phyloP scores from a whole-genome alignment of 2,888 invertebrate genomes.

The Morinoia aosen region DNA sequence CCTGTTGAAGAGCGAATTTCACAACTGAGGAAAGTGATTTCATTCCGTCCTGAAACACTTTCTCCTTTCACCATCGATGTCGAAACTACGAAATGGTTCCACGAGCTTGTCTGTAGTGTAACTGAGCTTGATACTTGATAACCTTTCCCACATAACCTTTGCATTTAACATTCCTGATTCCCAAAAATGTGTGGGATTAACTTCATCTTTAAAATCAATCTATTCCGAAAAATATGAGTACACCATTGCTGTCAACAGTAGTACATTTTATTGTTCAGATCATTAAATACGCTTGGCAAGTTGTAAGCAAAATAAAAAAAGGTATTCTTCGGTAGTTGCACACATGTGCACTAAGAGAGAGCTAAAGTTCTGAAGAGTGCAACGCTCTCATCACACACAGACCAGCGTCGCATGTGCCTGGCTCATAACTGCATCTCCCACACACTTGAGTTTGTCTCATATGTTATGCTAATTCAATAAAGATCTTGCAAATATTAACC shows the following conservation, averaged over 20 bases:
- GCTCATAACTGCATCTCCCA: too few relatives aligned
- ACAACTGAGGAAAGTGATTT: neutral
- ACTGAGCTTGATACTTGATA: neutral
- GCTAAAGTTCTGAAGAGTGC: too few relatives aligned
- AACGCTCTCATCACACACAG: too few relatives aligned
- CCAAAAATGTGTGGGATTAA: neutral
- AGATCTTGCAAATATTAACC: too few relatives aligned
- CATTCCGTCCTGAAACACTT: constrained; percentile 22
- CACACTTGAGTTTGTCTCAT: too few relatives aligned
- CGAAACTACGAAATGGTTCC: neutral
- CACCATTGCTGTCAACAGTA: neutral
- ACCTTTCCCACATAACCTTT: neutral
- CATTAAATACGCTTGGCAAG: neutral
- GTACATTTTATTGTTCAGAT: neutral
- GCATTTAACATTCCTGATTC: neutral
- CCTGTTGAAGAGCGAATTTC: neutral
- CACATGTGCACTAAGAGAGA: too few relatives aligned
- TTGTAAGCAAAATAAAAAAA: neutral
- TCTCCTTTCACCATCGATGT: constrained; percentile 24
- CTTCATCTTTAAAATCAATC: neutral
- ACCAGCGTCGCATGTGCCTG: too few relatives aligned
- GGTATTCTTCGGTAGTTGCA: neutral
- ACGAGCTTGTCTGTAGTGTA: neutral
- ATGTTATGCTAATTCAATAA: too few relatives aligned
- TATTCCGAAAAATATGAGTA: neutral